Base-by-base conservation (phyloP, 2,113 vertebrate species). In the Agapornis roseicollis region DNA sequence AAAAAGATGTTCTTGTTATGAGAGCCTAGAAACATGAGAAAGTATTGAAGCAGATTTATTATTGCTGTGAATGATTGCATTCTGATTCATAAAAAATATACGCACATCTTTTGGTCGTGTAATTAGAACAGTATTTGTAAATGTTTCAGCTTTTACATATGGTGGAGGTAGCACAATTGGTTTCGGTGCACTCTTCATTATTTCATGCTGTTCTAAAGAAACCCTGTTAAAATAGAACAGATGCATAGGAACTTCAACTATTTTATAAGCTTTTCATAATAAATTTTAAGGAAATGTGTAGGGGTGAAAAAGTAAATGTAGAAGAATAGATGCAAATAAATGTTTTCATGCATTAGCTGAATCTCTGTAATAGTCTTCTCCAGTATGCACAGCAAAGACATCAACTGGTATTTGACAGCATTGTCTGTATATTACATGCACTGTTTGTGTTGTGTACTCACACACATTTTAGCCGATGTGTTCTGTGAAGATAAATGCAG, bases 91-190 rank as follows among this genome's bases (percentile, higher is more conserved):
- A n/a, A 77, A 87, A 86, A 84, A 74, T 60, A 31, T 5, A 15
- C 7, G 4, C 19, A 31, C 0, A 0, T 76, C 23, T 23, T 11
- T 58, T 72, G 28, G 29, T 56, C 39, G 41, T 7, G 4, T 17
- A 55, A n/a, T 70, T 74, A 82, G n/a, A 37, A 56, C 8, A 64
- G 13, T 14, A n/a, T 70, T 85, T 31, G 23, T 77, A 85, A 85
- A 53, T 28, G 4, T n/a, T 89, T 88, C 33, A 44, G 8, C 8
- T 77, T 88, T 91, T 61, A 31, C 29, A 15, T 61, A 37, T 17
- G n/a, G 31, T 70, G 11, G 68, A 61, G 28, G 31, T 35, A 78
- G 27, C 15, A 56, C n/a, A 56, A 20, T 7, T n/a, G 27, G 8
- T 79, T 79, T 95, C 28, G n/a, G 5, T 14, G 6, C 50, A 7